Evolutionary conservation across 2,113 vertebrate genomes (phyloP).

Genomic region (Murina feae): DNA sequence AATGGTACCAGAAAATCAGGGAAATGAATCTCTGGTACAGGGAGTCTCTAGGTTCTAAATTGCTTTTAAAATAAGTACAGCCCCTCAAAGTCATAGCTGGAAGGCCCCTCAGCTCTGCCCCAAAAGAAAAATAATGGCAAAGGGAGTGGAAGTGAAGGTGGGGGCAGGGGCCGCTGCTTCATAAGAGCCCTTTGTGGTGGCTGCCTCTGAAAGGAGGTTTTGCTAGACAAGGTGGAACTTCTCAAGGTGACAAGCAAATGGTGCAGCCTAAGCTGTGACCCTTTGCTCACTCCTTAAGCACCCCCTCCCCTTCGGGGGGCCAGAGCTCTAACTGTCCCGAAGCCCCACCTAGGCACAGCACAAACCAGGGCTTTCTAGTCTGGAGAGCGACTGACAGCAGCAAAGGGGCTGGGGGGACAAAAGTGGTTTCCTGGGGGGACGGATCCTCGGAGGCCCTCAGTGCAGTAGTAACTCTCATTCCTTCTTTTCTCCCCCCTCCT

Average conservation of each 20-base stretch:
- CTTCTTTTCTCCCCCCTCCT: conserved; percentile 28
- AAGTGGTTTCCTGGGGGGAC: conserved; percentile 61
- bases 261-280: conserved; percentile 68
- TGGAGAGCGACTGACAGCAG: conserved; percentile 43
- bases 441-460: conserved; percentile 37
- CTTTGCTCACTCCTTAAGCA: conserved; percentile 37
- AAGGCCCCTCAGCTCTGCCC: conserved; percentile 70
- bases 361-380: conserved; percentile 70
- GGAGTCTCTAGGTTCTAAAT: conserved; percentile 45
- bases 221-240: conserved; percentile 77
- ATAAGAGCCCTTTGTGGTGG: conserved; percentile 76
- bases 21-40: not conserved
- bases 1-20: conserved; percentile 16
- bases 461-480: not conserved
- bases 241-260: conserved; percentile 76
- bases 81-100: conserved; percentile 62
- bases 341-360: conserved; percentile 60
- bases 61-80: conserved; percentile 55
- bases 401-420: conserved; percentile 37
- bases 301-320: conserved; percentile 34
- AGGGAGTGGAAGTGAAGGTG: conserved; percentile 60
- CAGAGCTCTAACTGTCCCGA: conserved; percentile 50
- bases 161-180: conserved; percentile 62
- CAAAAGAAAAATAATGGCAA: conserved; percentile 76
- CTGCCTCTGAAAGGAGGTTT: conserved; percentile 74